Conservation (phyloP, 2,797 vertebrate genomes). For the Sylvia borin region DNA sequence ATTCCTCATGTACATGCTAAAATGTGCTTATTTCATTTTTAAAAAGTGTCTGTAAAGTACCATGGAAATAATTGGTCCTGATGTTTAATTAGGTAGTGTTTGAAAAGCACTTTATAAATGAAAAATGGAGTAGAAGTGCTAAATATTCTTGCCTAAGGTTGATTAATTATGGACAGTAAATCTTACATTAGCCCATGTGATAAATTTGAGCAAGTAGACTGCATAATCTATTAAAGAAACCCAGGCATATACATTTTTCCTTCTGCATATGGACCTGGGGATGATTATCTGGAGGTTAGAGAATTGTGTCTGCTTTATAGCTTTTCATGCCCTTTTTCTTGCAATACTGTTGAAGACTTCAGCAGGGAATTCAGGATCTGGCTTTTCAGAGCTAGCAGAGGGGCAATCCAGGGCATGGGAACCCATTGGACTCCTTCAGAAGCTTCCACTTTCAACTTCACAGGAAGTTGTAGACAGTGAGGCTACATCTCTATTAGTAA, state of each 20-base stretch:
- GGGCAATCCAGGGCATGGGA: background rate
- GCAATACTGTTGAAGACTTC: background rate
- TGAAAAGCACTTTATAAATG: conserved; percentile 67
- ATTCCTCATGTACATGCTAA: background rate
- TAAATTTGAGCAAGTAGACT: background rate
- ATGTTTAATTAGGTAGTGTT: conserved; percentile 65
- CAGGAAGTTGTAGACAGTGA: background rate
- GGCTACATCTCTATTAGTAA: background rate
- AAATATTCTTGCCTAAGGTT: conserved; percentile 60
- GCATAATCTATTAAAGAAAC: conserved; percentile 32
- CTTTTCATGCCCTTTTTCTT: background rate
- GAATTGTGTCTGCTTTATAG: background rate
- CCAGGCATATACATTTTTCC: background rate
- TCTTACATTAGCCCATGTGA: conserved; percentile 34
- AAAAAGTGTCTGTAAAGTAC: conserved; percentile 1
- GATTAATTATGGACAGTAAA: conserved; percentile 64
- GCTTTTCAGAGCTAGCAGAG: background rate
- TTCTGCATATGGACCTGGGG: background rate
- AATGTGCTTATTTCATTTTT: conserved; percentile 46
- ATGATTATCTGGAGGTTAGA: background rate
- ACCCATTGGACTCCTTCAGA: background rate
- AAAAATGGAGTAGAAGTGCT: conserved; percentile 54
- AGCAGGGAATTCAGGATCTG: conserved; percentile 3
- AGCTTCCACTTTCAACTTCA: conserved; percentile 1
- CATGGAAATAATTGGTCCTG: conserved; percentile 57